Evolutionary conservation across 2,797 vertebrate genomes (phyloP).

Genomic region (Fundulus diaphanus): DNA sequence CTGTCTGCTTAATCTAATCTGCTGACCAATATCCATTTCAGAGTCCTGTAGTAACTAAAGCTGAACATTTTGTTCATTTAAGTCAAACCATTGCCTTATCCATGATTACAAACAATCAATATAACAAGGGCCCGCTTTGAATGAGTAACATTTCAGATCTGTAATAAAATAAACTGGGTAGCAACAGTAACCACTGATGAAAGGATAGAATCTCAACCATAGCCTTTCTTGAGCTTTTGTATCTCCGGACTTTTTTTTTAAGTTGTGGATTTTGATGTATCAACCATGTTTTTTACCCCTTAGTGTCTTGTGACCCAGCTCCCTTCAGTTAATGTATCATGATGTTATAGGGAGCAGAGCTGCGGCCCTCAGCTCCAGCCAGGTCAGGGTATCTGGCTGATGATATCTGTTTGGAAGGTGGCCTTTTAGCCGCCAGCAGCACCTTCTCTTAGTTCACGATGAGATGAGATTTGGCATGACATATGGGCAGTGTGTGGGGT

Average conservation of each 20-base stretch:
- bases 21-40: constrained; percentile 23
- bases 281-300: constrained; percentile 21
- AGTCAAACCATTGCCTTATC: constrained; percentile 12
- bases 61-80: constrained; percentile 16
- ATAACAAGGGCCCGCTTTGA: background rate
- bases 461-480: constrained; percentile 57
- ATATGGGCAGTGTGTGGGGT: constrained; percentile 61
- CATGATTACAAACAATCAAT: constrained; percentile 5
- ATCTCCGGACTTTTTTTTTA: constrained; percentile 2
- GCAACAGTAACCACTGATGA: background rate
- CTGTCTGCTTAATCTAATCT: constrained; percentile 38
- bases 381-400: constrained; percentile 52
- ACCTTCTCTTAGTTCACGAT: constrained; percentile 40
- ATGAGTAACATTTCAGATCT: background rate
- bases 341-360: constrained; percentile 39
- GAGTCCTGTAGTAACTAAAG: constrained; percentile 26
- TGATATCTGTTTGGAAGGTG: constrained; percentile 55
- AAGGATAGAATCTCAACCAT: background rate
- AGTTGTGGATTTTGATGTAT: constrained; percentile 16
- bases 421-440: constrained; percentile 56
- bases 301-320: constrained; percentile 16
- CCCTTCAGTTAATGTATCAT: constrained; percentile 26
- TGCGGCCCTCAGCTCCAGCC: constrained; percentile 28
- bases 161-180: background rate
- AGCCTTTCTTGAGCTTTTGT: constrained; percentile 16